These are phyloP conservation scores for Rapana venosa DNA, from an alignment of 2,888 invertebrate species.

Conservation along the genomic window DNA sequence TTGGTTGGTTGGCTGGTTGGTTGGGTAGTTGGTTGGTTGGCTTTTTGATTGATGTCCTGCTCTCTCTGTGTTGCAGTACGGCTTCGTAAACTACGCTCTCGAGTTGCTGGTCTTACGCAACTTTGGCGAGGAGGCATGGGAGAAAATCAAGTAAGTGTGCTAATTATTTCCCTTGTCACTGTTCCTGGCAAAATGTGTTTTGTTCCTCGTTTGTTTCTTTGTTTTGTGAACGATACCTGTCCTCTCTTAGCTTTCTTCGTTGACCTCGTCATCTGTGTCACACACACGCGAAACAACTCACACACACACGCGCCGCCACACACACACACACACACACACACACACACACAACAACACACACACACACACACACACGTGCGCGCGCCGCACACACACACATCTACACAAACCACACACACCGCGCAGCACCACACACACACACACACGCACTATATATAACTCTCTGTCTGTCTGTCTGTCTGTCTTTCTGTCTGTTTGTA, in stretches of 20 bases:
- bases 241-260: neutral
- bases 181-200: neutral
- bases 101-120: conserved; percentile 93
- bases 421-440: no score
- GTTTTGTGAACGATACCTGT: neutral
- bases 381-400: neutral
- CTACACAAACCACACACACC: neutral
- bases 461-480: neutral
- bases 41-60: neutral
- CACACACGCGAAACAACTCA: neutral
- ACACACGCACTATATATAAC: no score
- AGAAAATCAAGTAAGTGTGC: conserved; percentile 91
- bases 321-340: conserved; percentile 10
- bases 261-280: neutral
- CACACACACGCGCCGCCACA: neutral
- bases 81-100: conserved; percentile 96
- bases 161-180: neutral
- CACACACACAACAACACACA: neutral
- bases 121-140: conserved; percentile 95
- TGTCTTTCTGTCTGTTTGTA: neutral
- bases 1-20: neutral
- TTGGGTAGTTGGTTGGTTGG: neutral
- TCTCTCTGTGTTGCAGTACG: conserved; percentile 85
- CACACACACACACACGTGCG: neutral
- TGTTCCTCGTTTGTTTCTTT: neutral